These are phyloP conservation scores for Cecropterus lyciades DNA, from an alignment of 1,140 invertebrate genomes.

Conservation along the genomic window DNA sequence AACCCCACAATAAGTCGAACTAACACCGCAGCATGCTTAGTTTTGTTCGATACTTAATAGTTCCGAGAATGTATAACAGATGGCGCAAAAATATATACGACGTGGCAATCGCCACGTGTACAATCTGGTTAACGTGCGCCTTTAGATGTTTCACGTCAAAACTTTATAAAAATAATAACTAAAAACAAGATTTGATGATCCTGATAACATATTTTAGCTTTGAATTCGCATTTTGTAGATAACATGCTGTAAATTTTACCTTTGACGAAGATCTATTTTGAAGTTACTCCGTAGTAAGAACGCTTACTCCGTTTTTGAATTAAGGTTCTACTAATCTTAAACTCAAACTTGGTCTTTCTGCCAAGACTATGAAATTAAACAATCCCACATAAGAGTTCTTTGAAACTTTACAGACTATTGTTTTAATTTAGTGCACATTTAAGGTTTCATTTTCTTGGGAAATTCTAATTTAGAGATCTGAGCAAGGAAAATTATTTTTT, in stretches of 20 bases:
- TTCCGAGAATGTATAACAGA: no score
- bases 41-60: no score
- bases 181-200: no score
- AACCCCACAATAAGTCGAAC: no score
- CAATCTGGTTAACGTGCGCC: no score
- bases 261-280: neutral
- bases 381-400: constrained; percentile 6
- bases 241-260: neutral
- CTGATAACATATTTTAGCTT: no score
- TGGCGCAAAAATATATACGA: no score
- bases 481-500: no score
- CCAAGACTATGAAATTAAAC: constrained; percentile 19
- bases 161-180: no score
- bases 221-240: neutral
- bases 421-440: neutral
- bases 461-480: neutral
- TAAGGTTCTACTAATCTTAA: constrained; percentile 6
- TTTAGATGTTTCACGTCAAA: no score
- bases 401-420: constrained; percentile 7
- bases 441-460: neutral
- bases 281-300: constrained; percentile 1
- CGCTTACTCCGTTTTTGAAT: constrained; percentile 14
- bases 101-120: no score
- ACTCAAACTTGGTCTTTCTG: constrained; percentile 1
- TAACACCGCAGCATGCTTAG: no score